Percentiles rank a stretch among this genome's conserved stretches.
phyloP scores from a whole-genome alignment of 2,797 vertebrate genomes.

The Sphenodon punctatus region DNA sequence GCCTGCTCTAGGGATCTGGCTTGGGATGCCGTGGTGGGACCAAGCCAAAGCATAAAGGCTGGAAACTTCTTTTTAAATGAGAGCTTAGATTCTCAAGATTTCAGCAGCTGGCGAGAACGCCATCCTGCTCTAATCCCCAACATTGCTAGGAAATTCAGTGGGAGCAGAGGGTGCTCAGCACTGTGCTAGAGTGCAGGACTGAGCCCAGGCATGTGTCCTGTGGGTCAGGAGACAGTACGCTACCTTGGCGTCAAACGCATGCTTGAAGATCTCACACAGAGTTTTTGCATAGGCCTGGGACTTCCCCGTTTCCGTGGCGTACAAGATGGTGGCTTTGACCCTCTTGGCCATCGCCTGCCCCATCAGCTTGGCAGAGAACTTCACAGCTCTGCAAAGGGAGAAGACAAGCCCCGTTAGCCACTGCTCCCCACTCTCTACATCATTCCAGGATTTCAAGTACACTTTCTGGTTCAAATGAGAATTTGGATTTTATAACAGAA shows the following conservation, averaged over 20 bases:
- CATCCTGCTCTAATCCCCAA: too few relatives aligned
- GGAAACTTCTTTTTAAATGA: too few relatives aligned
- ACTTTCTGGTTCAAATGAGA: not conserved
- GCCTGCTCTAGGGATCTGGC: too few relatives aligned
- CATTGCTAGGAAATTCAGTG: not conserved
- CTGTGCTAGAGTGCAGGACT: too few relatives aligned
- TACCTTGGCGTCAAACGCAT: slow-evolving; percentile 98
- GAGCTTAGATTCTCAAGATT: too few relatives aligned
- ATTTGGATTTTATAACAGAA: not conserved
- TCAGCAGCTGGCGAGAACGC: too few relatives aligned
- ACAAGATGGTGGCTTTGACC: slow-evolving; percentile 97
- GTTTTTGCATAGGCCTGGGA: slow-evolving; percentile 97
- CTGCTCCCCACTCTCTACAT: not conserved
- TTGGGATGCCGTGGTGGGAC: too few relatives aligned
- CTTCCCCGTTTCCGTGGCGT: slow-evolving; percentile 95
- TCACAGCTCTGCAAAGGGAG: slow-evolving; percentile 86
- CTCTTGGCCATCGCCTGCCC: slow-evolving; percentile 98
- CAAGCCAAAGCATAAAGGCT: too few relatives aligned
- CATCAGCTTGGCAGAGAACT: slow-evolving; percentile 98
- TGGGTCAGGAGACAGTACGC: rapidly evolving
- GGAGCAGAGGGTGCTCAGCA: rapidly evolving
- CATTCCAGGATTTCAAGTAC: not conserved
- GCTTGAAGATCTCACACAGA: slow-evolving; percentile 98
- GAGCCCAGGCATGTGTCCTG: rapidly evolving
- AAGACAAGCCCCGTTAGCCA: not conserved